Conservation (phyloP, 1,140 invertebrate species). For the Xylocopa sonorina region DNA sequence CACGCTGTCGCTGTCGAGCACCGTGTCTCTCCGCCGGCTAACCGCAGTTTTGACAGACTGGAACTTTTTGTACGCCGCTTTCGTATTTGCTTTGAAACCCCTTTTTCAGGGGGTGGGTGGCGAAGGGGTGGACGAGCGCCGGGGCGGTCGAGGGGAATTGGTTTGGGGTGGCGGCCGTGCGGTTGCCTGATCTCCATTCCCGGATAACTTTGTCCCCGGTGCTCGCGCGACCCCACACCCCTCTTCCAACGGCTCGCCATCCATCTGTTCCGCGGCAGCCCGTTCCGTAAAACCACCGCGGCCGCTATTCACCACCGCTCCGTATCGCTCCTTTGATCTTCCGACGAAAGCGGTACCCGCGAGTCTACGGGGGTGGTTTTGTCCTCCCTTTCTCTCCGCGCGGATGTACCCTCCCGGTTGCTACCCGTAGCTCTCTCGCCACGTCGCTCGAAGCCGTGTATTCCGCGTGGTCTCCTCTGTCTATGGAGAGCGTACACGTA, state of each 20-base stretch:
- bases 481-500: too few species aligned
- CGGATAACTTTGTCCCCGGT: slow-evolving; percentile 7
- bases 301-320: slow-evolving; percentile 69
- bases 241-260: slow-evolving; percentile 50
- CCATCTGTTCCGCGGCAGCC: slow-evolving; percentile 65
- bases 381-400: background rate
- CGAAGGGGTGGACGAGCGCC: background rate
- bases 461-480: background rate
- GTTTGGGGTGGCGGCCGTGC: background rate
- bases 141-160: too few species aligned
- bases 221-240: slow-evolving; percentile 6
- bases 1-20: slow-evolving; percentile 15
- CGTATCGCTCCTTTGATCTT: slow-evolving; percentile 75
- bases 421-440: background rate
- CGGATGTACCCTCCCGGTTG: background rate
- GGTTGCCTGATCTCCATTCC: slow-evolving; percentile 40
- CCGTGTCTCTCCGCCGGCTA: slow-evolving; percentile 18
- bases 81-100: slow-evolving; percentile 37
- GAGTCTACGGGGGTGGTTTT: background rate
- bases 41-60: slow-evolving; percentile 47
- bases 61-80: slow-evolving; percentile 39
- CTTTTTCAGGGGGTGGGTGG: background rate
- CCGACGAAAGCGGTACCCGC: slow-evolving; percentile 4
- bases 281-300: slow-evolving; percentile 72
- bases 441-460: background rate